Percentiles rank a stretch among this genome's conserved stretches.
Conservation (phyloP, 2,113 vertebrate species). For the Mola mola region DNA sequence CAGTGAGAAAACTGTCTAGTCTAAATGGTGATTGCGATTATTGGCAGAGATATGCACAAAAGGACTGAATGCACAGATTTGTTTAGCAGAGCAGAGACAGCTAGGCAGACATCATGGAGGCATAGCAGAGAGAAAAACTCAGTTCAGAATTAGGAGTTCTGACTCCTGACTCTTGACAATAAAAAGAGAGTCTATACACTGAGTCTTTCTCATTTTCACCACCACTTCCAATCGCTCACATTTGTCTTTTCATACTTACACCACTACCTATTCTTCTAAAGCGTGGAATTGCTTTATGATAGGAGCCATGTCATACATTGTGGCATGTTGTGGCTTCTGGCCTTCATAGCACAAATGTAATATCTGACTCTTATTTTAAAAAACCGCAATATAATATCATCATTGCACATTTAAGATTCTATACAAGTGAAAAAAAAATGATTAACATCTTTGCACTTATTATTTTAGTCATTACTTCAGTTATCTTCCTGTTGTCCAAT, state of each 20-base stretch:
- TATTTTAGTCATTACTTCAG: conserved; percentile 10
- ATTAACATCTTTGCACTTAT: conserved; percentile 14
- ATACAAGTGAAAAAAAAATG: conserved; percentile 4
- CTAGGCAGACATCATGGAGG: conserved; percentile 37
- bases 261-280: conserved; percentile 1
- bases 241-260: conserved; percentile 17
- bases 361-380: conserved; percentile 1
- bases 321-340: conserved; percentile 17
- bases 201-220: no score
- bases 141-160: no score
- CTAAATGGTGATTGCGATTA: conserved; percentile 24
- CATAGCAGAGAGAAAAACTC: conserved; percentile 27
- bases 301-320: not conserved
- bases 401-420: conserved; percentile 18
- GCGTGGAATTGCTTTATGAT: conserved; percentile 9
- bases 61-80: conserved; percentile 33
- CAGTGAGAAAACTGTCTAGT: not conserved
- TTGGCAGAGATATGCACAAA: conserved; percentile 33
- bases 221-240: not conserved
- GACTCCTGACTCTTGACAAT: conserved; percentile 26
- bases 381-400: conserved; percentile 3
- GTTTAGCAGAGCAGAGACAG: conserved; percentile 25
- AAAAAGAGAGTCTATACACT: no score
- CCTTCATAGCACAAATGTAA: conserved; percentile 9
- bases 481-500: conserved; percentile 8